Conservation (phyloP, 92 coral and sea anemone species). For the Parazoanthus atlanticus region DNA sequence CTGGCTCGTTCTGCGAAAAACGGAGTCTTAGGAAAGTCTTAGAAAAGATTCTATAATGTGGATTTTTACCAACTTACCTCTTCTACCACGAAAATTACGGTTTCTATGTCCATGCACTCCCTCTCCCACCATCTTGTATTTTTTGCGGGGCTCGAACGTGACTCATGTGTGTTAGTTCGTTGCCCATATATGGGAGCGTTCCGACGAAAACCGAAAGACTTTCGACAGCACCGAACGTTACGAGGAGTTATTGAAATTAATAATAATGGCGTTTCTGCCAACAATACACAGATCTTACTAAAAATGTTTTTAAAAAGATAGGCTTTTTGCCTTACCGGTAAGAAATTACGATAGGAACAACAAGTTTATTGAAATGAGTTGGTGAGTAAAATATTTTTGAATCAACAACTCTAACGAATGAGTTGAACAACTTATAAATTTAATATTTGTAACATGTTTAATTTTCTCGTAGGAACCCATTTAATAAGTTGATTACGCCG, state of each 20-base stretch:
- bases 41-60: not conserved
- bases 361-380: slow-evolving; percentile 3
- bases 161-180: not conserved
- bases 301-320: too few relatives aligned
- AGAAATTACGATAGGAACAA: not conserved
- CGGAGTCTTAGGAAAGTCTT: slow-evolving; percentile 19
- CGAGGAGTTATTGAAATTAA: slow-evolving; percentile 24
- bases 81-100: not conserved
- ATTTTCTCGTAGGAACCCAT: slow-evolving; percentile 10
- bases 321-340: too few relatives aligned
- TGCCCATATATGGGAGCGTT: slow-evolving; percentile 29
- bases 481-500: slow-evolving; percentile 39
- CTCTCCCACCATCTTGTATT: slow-evolving; percentile 35
- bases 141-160: too few relatives aligned
- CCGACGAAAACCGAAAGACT: not conserved
- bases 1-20: not conserved
- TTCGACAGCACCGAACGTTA: slow-evolving; percentile 4
- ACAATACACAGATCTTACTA: too few relatives aligned
- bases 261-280: not conserved
- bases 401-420: too few relatives aligned
- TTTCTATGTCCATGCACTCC: not conserved
- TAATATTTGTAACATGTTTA: not conserved
- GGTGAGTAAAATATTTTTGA: slow-evolving; percentile 1
- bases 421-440: not conserved
- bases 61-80: not conserved